A percentile compares a stretch with the other conserved stretches of the same genome.
phyloP scores from a whole-genome alignment of 2,113 vertebrate genomes.

The Tympanuchus pallidicinctus region DNA sequence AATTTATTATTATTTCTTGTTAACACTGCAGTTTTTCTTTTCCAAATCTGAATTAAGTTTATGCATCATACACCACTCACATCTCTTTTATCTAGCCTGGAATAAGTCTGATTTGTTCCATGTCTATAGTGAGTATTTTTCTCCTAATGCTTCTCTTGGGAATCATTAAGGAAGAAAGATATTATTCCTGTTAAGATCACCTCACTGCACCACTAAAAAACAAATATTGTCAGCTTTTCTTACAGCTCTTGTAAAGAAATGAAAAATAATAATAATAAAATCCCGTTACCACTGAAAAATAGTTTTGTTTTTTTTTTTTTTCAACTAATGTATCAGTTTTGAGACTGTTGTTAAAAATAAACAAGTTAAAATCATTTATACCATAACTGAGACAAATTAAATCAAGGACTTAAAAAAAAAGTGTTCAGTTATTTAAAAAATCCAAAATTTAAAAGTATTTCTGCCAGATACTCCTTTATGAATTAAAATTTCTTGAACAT shows the following conservation, averaged over 20 bases:
- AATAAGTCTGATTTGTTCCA: slow-evolving; percentile 58
- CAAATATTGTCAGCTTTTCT: neutral
- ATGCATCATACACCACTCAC: slow-evolving; percentile 24
- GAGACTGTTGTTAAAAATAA: neutral
- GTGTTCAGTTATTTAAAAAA: neutral
- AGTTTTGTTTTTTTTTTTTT: neutral
- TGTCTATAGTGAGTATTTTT: slow-evolving; percentile 16
- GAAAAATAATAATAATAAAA: slow-evolving; percentile 6
- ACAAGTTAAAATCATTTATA: neutral
- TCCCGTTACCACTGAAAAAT: neutral
- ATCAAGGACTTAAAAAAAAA: neutral
- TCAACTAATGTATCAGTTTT: neutral
- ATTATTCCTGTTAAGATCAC: slow-evolving; percentile 8
- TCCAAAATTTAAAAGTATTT: neutral
- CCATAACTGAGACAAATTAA: slow-evolving; percentile 3
- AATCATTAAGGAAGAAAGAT: slow-evolving; percentile 57
- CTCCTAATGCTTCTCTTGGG: slow-evolving; percentile 49
- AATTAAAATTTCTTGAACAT: neutral
- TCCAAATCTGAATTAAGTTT: slow-evolving; percentile 53
- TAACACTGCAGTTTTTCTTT: slow-evolving; percentile 10
- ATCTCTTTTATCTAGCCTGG: slow-evolving; percentile 20
- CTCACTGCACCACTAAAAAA: neutral
- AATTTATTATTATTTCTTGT: neutral
- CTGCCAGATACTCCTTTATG: neutral
- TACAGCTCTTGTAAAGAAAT: neutral